Evolutionary conservation across 2,888 invertebrate genomes (phyloP).

Genomic region (Nomada fabriciana): DNA sequence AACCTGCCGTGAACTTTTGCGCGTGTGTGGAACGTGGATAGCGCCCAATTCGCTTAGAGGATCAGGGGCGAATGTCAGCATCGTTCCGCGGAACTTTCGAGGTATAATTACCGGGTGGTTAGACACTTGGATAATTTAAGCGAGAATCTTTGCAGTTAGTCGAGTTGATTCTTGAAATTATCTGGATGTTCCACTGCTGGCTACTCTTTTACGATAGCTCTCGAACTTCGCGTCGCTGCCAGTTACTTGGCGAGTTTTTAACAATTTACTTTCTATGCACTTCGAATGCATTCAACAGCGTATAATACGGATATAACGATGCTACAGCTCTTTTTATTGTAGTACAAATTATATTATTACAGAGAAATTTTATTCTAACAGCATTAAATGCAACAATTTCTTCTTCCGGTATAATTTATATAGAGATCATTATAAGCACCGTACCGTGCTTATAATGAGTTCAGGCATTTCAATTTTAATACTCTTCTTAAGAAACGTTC

Average conservation of each 20-base stretch:
- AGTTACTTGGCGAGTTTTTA: background rate
- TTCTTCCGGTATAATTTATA: too few relatives aligned
- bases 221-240: background rate
- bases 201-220: slow-evolving; percentile 1
- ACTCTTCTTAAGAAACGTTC: too few relatives aligned
- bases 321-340: too few relatives aligned
- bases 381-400: background rate
- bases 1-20: background rate
- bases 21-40: background rate
- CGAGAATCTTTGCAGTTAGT: slow-evolving; percentile 12
- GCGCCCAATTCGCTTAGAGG: slow-evolving; percentile 1
- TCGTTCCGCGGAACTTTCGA: slow-evolving; percentile 7
- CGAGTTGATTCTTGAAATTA: slow-evolving; percentile 33
- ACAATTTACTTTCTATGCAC: background rate
- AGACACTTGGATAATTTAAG: slow-evolving; percentile 20
- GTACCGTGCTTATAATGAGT: too few relatives aligned
- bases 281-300: background rate
- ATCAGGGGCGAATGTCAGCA: background rate
- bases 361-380: background rate
- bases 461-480: too few relatives aligned
- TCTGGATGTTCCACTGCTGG: background rate
- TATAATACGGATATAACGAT: background rate
- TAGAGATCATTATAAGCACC: too few relatives aligned
- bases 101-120: slow-evolving; percentile 23
- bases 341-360: background rate